Evolutionary conservation across 2,797 vertebrate genomes (phyloP), one percentile per base, ranked within the genome.

Genomic region (Gambusia yucatana): DNA sequence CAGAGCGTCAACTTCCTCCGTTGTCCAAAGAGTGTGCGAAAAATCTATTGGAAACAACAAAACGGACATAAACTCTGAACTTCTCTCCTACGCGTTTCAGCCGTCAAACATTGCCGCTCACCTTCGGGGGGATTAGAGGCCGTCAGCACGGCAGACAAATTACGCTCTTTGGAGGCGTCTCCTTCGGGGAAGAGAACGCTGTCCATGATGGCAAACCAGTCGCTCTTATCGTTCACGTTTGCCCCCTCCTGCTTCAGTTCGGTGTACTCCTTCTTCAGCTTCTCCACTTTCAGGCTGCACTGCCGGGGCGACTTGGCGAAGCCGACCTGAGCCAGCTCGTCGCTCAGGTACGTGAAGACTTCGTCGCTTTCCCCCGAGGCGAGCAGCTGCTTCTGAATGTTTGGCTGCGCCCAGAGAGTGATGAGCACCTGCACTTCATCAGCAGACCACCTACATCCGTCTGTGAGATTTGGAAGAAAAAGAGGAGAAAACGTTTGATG

Each of bases 371-470:
- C 20, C 33, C 44, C 59, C 36, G 84, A n/a, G 33, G 47, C 41
- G 33, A 72, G 74, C 61, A 85, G 83, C 79, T 82, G 67, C 36
- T 72, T 50, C 76, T 86, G 86, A 46, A 88, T 86, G 84, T 86
- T 86, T 28, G 82, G 73, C 55, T 88, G 86, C 0, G 79, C 83
- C 86, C 86, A 87, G 5, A 90, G 86, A 5, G 86, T 90, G 74
- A 85, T 36, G 8, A 88, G 75, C 2, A 88, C 83, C 52, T 88
- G 88, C 55, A 90, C 33, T 84, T 90, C 83, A 55, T 90, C 84
- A 1, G 83, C 73, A n/a, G 77, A 10, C 88, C 88, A 90, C 1
- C 1, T 17, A 1, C 22, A 5, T 73, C 75, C 74, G 75, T 82
- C 85, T 82, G 73, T 14, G 39, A 72, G 69, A 28, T 0, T 22